Evolutionary conservation across 2,888 invertebrate genomes (phyloP), one percentile per base, ranked within the genome.

Genomic region (Crepidodera aurea): DNA sequence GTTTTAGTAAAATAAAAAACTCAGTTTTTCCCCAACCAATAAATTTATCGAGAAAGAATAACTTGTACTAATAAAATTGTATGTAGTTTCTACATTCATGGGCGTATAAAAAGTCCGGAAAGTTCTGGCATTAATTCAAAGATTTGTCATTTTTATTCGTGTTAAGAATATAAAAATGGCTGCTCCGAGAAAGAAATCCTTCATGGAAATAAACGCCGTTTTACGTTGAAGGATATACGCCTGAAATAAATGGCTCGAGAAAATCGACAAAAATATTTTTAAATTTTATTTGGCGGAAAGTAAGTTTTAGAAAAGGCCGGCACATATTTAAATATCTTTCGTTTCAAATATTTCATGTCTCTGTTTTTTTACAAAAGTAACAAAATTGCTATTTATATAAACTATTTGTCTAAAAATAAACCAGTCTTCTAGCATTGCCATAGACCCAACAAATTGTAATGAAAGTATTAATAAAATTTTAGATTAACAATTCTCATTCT

Each of bases 61-160:
- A n/a, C 12, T 13, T 12, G 34, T 34, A 27, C 39, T 53, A 53
- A 53, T 39, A 39, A 66, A 66, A 64, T 60, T 55, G 59, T 60
- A 62, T 56, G 59, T 64, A 55, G 61, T 62, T 66, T 64, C 59
- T 60, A 59, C 62, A 66, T 66, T 64, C 64, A 64, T 57, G 42
- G 54, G 53, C 25, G 51, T 54, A 42, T 32, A 61, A 59, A 66
- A 64, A 60, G 46, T 51, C 51, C 40, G 61, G 15, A 53, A 65
- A 66, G 57, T 64, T 64, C 32, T 15, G 54, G 46, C 64, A 66
- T 68, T 66, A 68, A 66, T 66, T 60, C 60, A 39, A 60, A 46
- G 55, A 61, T 68, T 66, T 68, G 62, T 68, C 68, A 66, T 64
- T 68, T 68, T 68, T 64, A 68, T 68, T 64, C 54, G 48, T 48